Percentiles rank a stretch among this genome's conserved stretches.
Evolutionary conservation across 2,888 invertebrate genomes (phyloP).

Genomic region (Pteria penguin): DNA sequence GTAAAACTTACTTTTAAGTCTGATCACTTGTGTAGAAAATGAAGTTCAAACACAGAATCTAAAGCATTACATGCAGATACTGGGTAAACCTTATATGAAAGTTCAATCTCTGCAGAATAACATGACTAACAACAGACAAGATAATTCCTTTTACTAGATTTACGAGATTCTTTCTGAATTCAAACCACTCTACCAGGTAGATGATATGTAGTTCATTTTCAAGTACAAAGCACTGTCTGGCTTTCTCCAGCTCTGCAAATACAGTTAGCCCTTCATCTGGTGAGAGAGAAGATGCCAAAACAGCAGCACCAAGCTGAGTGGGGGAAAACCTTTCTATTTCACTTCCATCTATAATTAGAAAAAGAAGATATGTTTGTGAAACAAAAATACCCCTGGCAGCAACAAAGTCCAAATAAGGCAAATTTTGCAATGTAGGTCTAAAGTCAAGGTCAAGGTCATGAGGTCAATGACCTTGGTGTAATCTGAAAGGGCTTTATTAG

Average conservation of each 20-base stretch:
- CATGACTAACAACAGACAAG: not conserved
- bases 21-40: too few relatives aligned
- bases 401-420: too few relatives aligned
- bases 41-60: too few relatives aligned
- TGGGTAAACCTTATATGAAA: too few relatives aligned
- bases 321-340: constrained; percentile 79
- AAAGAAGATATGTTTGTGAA: too few relatives aligned
- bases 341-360: constrained; percentile 17
- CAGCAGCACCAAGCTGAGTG: constrained; percentile 94
- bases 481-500: too few relatives aligned
- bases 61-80: too few relatives aligned
- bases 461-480: too few relatives aligned
- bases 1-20: too few relatives aligned
- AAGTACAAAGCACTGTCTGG: constrained; percentile 92
- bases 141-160: not conserved
- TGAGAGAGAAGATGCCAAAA: constrained; percentile 94
- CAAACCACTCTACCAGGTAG: constrained; percentile 86
- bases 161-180: not conserved
- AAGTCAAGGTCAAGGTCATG: too few relatives aligned
- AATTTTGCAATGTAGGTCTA: too few relatives aligned
- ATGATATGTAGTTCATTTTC: constrained; percentile 97
- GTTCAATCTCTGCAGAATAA: not conserved
- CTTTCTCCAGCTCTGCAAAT: constrained; percentile 92
- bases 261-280: constrained; percentile 95
- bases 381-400: too few relatives aligned